Evolutionary conservation across 2,797 vertebrate genomes (phyloP).

Genomic region (Adelosebastes latens): DNA sequence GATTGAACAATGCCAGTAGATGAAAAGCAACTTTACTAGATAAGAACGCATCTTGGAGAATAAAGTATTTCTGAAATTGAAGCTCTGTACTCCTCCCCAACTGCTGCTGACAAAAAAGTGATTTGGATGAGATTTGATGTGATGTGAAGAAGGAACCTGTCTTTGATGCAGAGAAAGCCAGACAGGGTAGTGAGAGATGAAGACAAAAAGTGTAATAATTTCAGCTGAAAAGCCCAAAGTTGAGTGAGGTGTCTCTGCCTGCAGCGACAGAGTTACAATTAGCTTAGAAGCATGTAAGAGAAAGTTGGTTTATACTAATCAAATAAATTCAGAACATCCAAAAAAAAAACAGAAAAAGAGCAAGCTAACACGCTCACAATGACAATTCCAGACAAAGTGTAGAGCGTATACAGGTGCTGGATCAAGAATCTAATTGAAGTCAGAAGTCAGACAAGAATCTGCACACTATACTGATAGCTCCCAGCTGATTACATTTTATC

Average conservation of each 20-base stretch:
- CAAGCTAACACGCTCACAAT: not conserved
- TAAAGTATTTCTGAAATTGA: conserved; percentile 18
- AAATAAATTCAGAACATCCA: conserved; percentile 37
- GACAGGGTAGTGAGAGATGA: not conserved
- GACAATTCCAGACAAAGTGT: not conserved
- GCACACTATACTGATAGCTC: not conserved
- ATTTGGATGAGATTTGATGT: conserved; percentile 4
- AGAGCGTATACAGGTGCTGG: not conserved
- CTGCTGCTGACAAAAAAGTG: not conserved
- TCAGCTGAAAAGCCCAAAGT: conserved; percentile 8
- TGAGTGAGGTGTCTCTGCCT: conserved; percentile 33
- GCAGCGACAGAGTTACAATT: conserved; percentile 47
- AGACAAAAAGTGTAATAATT: conserved; percentile 33
- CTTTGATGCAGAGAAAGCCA: conserved; percentile 18
- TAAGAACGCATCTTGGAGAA: not conserved
- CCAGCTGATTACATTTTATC: not conserved
- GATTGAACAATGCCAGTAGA: conserved; percentile 34
- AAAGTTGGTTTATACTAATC: conserved; percentile 45
- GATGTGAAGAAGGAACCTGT: not conserved
- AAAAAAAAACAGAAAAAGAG: not conserved
- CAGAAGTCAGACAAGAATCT: not conserved
- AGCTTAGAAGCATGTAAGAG: conserved; percentile 22
- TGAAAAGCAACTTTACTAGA: conserved; percentile 20
- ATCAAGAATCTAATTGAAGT: not conserved
- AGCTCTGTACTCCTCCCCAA: not conserved